Evolutionary conservation across 1,140 invertebrate genomes (phyloP), one percentile per base, ranked within the genome.

Genomic region (Acromyrmex echinatior): DNA sequence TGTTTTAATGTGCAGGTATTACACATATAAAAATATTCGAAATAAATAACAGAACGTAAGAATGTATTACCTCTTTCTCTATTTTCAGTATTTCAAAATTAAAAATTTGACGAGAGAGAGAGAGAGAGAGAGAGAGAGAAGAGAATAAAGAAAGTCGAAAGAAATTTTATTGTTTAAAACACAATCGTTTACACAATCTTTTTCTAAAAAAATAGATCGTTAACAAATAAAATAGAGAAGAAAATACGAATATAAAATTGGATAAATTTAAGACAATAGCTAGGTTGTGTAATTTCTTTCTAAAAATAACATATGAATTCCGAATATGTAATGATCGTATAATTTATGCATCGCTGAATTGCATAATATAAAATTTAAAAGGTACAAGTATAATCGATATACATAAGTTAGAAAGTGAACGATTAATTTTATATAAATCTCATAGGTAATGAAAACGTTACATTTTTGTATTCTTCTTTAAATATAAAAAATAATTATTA

Each of bases 281-380:
- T 45, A 39, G 4, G 2, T 51, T n/a, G 18, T 21, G 45, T 31
- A 2, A 79, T 31, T 28, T 63, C 28, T 31, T 79, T 49, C 3
- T 31, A 2, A 28, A 65, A 31, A 62, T 45, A 10, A 60, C 3
- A 53, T 25, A 14, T 31, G 1, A 66, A 79, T 31, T 51, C 0
- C 10, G n/a, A 31, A 65, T 49, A 28, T 45, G 35, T 39, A 16
- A 28, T 4, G 18, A 25, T 16, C 3, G 7, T 45, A 14, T 49
- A 79, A 79, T 79, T 31, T 78, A 65, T 78, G 39, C 18, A 39
- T 76, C 28, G 18, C 31, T 60, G 31, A 0, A 45, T 77, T 21
- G n/a, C 35, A 25, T 35, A 39, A 39, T 39, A 25, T 68, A 39
- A 16, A 53, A 53, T 68, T 79, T 35, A 9, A 28, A 65, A 53